Percentiles rank a stretch among this genome's conserved stretches.
These are phyloP conservation scores for Trachelus tabidus DNA, from an alignment of 2,888 invertebrate species.

Conservation along the genomic window DNA sequence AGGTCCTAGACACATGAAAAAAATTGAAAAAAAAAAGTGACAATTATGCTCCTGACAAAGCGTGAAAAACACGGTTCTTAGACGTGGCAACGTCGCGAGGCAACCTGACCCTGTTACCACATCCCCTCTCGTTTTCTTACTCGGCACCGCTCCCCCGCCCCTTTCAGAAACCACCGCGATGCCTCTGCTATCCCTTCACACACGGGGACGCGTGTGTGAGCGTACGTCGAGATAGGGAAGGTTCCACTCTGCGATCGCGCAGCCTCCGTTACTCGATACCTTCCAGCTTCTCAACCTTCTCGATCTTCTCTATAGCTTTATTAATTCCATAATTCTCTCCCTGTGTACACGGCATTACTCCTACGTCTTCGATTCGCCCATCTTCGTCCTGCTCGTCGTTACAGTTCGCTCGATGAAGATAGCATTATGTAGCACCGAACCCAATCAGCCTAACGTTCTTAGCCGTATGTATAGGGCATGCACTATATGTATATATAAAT, in stretches of 20 bases:
- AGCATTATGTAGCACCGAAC: background rate
- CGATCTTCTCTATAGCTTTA: background rate
- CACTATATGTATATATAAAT: background rate
- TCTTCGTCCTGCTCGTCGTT: background rate
- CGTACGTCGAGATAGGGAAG: constrained; percentile 22
- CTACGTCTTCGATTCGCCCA: background rate
- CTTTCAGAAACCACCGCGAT: background rate
- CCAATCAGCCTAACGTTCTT: background rate
- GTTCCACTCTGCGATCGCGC: constrained; percentile 6
- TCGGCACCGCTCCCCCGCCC: background rate
- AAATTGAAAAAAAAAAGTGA: background rate
- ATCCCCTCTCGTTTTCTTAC: constrained; percentile 12
- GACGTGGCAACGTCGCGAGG: constrained; percentile 15
- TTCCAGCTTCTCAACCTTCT: background rate
- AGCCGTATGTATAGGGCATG: background rate
- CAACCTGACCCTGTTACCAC: constrained; percentile 23
- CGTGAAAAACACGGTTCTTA: background rate
- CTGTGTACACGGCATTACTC: background rate
- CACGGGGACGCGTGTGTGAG: constrained; percentile 14
- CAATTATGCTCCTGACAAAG: background rate
- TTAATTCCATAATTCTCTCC: background rate
- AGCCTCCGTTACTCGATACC: constrained; percentile 28
- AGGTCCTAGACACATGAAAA: background rate
- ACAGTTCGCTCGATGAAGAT: background rate
- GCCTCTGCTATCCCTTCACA: background rate